Evolutionary conservation across 2,888 invertebrate species (phyloP).

Genomic region (Troglohyphantes excavatus): DNA sequence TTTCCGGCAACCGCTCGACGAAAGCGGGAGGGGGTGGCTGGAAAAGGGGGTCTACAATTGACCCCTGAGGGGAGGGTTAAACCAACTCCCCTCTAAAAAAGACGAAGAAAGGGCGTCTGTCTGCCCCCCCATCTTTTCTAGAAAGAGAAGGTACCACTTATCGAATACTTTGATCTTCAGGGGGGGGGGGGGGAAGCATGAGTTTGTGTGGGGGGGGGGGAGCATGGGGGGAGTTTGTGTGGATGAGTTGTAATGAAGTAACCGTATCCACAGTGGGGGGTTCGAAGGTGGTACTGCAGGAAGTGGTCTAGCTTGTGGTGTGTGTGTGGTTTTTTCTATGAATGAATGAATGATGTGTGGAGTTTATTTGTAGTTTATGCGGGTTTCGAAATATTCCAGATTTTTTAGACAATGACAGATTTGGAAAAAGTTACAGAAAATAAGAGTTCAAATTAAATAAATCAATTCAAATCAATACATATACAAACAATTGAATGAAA

Average conservation of each 20-base stretch:
- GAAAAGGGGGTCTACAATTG: conserved; percentile 10
- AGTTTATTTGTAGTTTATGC: too few relatives aligned
- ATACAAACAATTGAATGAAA: too few relatives aligned
- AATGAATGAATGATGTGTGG: too few relatives aligned
- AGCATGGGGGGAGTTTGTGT: conserved; percentile 7
- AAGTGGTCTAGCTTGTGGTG: too few relatives aligned
- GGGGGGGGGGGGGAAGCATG: not conserved
- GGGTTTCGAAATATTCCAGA: too few relatives aligned
- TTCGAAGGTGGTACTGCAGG: too few relatives aligned
- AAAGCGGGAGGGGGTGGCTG: not conserved
- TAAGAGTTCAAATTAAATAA: too few relatives aligned
- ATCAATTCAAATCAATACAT: too few relatives aligned
- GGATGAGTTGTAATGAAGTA: conserved; percentile 56
- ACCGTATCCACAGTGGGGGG: conserved; percentile 24
- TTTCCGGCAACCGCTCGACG: not conserved
- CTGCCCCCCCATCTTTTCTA: not conserved
- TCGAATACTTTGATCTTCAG: conserved; percentile 28
- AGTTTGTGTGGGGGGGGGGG: too few relatives aligned
- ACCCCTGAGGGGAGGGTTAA: conserved; percentile 31
- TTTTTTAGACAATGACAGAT: too few relatives aligned
- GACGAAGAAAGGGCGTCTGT: not conserved
- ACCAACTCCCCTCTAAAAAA: conserved; percentile 29
- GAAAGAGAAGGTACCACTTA: conserved; percentile 32
- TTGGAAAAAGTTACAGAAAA: too few relatives aligned
- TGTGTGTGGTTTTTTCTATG: too few relatives aligned